Percentiles rank a stretch among this genome's conserved stretches.
These are phyloP conservation scores for Pachyramphus minor DNA, from an alignment of 2,113 vertebrate genomes.

Conservation along the genomic window DNA sequence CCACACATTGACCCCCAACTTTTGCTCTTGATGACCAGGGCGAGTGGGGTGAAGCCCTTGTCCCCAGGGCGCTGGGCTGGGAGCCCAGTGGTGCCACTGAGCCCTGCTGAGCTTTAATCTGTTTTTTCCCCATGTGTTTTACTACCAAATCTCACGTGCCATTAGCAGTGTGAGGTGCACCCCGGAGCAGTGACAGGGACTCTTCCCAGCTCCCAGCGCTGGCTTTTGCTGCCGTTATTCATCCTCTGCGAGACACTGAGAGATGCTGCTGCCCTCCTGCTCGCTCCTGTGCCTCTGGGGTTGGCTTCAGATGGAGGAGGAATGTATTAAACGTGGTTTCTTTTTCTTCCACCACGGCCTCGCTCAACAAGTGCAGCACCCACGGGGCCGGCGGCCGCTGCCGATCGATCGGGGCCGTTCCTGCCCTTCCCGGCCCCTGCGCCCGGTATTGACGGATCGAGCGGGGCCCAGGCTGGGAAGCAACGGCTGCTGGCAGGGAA, in stretches of 20 bases:
- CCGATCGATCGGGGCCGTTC: constrained; percentile 66
- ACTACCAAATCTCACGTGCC: fast-evolving
- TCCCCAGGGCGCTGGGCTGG: background rate
- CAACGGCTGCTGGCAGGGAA: constrained; percentile 50
- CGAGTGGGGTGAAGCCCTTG: background rate
- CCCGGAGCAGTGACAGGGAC: fast-evolving
- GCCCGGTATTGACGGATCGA: constrained; percentile 64
- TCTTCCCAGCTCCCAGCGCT: background rate
- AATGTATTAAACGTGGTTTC: fast-evolving
- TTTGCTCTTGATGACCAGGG: fast-evolving
- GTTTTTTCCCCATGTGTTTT: fast-evolving
- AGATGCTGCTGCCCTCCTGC: background rate
- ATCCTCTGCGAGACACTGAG: background rate
- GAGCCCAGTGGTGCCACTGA: background rate
- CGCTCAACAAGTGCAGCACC: constrained; percentile 13
- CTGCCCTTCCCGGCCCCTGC: background rate
- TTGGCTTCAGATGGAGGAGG: background rate
- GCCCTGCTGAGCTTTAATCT: background rate
- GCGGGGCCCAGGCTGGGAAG: constrained; percentile 61
- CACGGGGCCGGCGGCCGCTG: background rate
- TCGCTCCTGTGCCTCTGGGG: fast-evolving
- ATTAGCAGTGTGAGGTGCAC: fast-evolving
- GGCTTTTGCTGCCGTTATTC: fast-evolving
- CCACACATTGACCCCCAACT: background rate
- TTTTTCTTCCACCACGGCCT: background rate